Base-by-base conservation (phyloP, 2,113 vertebrate genomes). In the Arothron firmamentum region DNA sequence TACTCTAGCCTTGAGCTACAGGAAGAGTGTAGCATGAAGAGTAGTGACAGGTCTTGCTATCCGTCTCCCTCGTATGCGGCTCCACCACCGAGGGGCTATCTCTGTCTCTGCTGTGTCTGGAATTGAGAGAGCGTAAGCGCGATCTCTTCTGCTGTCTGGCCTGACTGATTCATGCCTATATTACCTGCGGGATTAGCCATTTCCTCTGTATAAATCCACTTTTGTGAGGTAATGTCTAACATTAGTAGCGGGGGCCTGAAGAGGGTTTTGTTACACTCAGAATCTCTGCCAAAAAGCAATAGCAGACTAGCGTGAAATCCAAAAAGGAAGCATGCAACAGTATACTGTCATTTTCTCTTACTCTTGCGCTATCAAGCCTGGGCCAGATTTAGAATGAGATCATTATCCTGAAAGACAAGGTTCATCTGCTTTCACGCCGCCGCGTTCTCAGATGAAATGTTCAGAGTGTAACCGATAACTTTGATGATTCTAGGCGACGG, bases 171-270 rank as follows among this genome's bases (percentile, higher is more conserved):
- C 73, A 43, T 63, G 48, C 67, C 63, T 31, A 54, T 79, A 77
- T 88, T 82, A 90, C 88, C 88, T 89, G 87, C 59, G 77, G 80
- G 80, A 83, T 69, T 60, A 79, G 75, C 79, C 54, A 73, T 85
- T 90, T 90, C 88, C 88, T 81, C 65, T 42, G 69, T 56, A 64
- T 68, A 75, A 87, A 85, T 82, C 78, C 74, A 67, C 74, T 78
- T 81, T 74, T 80, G 67, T 88, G 90, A 89, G 87, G 78, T 88
- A 86, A 88, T 60, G 87, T 89, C 89, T 89, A 69, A 68, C 59
- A 70, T 74, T 74, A 76, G 78, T 69, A 70, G 80, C 52, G 19
- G 59, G 50, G 38, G 69, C 62, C n/a, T 14, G 12, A 28, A 13
- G 52, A 72, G 74, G 72, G 31, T 64, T 69, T 59, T 80, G 62